Evolutionary conservation across 1,140 invertebrate species (phyloP), one percentile per base, ranked within the genome.

Genomic region (Platyura marginata): DNA sequence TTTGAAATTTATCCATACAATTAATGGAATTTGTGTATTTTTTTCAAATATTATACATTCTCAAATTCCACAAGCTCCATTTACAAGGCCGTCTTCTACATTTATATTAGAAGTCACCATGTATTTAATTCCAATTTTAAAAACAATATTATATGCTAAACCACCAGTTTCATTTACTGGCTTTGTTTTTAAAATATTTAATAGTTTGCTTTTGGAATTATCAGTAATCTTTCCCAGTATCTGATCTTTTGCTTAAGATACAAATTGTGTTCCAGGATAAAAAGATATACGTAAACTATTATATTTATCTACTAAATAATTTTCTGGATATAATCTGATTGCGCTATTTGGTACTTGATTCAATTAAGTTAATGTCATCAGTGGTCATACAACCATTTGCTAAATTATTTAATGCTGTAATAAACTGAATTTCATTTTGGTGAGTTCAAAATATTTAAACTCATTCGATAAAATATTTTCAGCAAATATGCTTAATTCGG

Each of bases 341-440:
- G 32, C 32, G 13, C 3, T 15, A 3, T 4, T 34, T 34, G 32
- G 32, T 3, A 34, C 32, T 34, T 6, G 32, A 34, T 34, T 11
- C 3, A 3, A 34, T 6, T 3, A 34, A 15, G 13, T 34, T 34
- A 15, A 34, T 11, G 11, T 34, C 32, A 6, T 3, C 32, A 13
- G 4, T 11, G 13, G 32, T 6, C 32, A 34, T 34, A 1, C n/a
- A 37, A 13, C 47, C 48, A 32, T 13, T 20, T 33, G 48, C 48
- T 25, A 51, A 33, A 37, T 50, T 48, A 38, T 48, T 48, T 41
- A 50, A 43, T 5, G 50, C 48, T 35, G 39, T 40, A 20, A 44
- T 46, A 25, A 50, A 51, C 21, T 4, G 15, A 18, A 23, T n/a
- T 35, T 51, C 50, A 21, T 49, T 44, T 45, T 44, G 3, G 39